A percentile compares a stretch with the other conserved stretches of the same genome.
Evolutionary conservation across 2,113 vertebrate genomes (phyloP).

Genomic region (Ibidorhyncha struthersii): DNA sequence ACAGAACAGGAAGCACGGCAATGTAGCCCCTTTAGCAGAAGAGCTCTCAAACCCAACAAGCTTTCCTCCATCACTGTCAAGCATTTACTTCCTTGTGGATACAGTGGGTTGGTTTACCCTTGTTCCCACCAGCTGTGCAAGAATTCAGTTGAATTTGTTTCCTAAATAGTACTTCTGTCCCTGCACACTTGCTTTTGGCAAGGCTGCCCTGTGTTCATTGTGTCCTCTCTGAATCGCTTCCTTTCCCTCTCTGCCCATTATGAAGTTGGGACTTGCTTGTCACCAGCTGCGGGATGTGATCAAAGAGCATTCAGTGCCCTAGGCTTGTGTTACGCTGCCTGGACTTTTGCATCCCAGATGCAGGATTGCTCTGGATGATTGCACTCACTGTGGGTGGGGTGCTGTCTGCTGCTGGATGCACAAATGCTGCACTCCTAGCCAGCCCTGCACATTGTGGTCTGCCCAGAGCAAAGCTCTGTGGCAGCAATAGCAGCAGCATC

Average conservation of each 20-base stretch:
- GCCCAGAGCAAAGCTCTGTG: not conserved
- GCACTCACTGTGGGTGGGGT: not conserved
- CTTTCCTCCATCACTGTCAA: not conserved
- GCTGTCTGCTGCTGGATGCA: not conserved
- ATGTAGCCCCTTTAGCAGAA: not conserved
- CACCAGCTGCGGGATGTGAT: not conserved
- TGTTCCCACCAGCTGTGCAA: not conserved
- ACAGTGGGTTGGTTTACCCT: not conserved
- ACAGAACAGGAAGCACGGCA: not conserved
- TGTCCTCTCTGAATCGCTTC: not conserved
- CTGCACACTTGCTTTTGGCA: not conserved
- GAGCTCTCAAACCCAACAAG: not conserved
- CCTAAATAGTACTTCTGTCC: not conserved
- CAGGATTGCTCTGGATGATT: not conserved
- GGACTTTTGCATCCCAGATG: not conserved
- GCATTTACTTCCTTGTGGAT: not conserved
- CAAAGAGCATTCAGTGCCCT: not conserved
- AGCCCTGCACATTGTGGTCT: rapidly evolving
- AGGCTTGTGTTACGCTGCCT: rapidly evolving
- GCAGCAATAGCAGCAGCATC: rapidly evolving
- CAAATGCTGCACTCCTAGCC: not conserved
- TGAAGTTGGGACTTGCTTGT: not conserved
- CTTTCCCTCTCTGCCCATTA: not conserved
- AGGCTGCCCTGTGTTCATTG: not conserved
- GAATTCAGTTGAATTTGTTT: not conserved